These are phyloP conservation scores for Apogon talboti DNA, from an alignment of 2,797 vertebrate species.

Conservation along the genomic window DNA sequence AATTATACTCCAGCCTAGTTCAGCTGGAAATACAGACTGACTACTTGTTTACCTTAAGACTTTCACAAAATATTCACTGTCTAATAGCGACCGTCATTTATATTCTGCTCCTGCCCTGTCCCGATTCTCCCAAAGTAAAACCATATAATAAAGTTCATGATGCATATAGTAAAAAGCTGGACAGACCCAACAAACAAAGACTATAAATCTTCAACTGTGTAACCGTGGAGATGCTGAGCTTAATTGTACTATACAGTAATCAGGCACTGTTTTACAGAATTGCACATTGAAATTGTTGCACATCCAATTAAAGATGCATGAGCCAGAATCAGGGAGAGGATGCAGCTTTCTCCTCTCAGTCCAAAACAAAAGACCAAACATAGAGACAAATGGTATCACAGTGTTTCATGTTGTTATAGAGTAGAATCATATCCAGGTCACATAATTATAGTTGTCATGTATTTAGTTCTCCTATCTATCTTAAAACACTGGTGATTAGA, in stretches of 20 bases:
- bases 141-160: slow-evolving; percentile 72
- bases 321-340: too few relatives aligned
- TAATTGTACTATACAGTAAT: slow-evolving; percentile 1
- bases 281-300: neutral
- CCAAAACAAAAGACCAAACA: too few relatives aligned
- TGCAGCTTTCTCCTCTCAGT: too few relatives aligned
- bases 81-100: slow-evolving; percentile 35
- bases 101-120: slow-evolving; percentile 51
- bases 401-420: too few relatives aligned
- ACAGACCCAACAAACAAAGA: slow-evolving; percentile 60
- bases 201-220: slow-evolving; percentile 42
- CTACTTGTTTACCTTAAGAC: slow-evolving; percentile 54
- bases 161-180: slow-evolving; percentile 66
- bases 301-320: too few relatives aligned
- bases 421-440: too few relatives aligned
- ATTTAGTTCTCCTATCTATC: too few relatives aligned
- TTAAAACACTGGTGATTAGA: too few relatives aligned
- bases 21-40: slow-evolving; percentile 34
- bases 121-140: slow-evolving; percentile 65
- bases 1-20: slow-evolving; percentile 46
- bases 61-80: slow-evolving; percentile 57
- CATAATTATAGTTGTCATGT: too few relatives aligned
- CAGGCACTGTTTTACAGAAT: neutral
- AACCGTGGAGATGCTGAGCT: slow-evolving; percentile 27
- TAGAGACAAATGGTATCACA: too few relatives aligned